Evolutionary conservation across 2,888 invertebrate genomes (phyloP).

Genomic region (Tolmerus cingulatus): DNA sequence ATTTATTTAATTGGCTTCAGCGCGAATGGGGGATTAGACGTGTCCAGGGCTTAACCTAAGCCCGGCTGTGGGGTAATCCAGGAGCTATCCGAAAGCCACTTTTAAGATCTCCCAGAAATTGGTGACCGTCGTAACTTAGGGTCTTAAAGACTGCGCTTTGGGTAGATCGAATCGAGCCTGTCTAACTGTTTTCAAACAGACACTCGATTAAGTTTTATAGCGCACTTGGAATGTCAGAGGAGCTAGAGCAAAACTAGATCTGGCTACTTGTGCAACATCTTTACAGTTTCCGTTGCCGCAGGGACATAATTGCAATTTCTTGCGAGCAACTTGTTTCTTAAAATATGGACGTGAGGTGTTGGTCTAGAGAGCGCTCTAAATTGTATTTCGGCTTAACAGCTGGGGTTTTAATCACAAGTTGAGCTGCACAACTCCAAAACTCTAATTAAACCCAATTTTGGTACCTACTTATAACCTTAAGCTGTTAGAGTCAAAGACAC

Average conservation of each 20-base stretch:
- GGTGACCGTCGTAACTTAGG: neutral
- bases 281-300: neutral
- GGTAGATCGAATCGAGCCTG: neutral
- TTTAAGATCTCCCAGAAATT: neutral
- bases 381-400: too few relatives aligned
- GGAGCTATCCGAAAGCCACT: neutral
- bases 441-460: too few relatives aligned
- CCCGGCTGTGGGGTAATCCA: neutral
- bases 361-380: too few relatives aligned
- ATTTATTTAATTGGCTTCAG: neutral
- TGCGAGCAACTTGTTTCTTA: neutral
- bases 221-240: neutral
- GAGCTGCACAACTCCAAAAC: too few relatives aligned
- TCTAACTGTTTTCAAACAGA: neutral
- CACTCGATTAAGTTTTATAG: neutral
- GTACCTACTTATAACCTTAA: too few relatives aligned
- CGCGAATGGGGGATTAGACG: neutral
- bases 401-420: too few relatives aligned
- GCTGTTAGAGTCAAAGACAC: too few relatives aligned
- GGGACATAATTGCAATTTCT: neutral
- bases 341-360: neutral
- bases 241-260: neutral
- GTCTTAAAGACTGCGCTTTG: neutral
- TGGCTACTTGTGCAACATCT: neutral
- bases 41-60: neutral